Conservation (phyloP, 2,888 invertebrate species). For the Mesoligia furuncula region DNA sequence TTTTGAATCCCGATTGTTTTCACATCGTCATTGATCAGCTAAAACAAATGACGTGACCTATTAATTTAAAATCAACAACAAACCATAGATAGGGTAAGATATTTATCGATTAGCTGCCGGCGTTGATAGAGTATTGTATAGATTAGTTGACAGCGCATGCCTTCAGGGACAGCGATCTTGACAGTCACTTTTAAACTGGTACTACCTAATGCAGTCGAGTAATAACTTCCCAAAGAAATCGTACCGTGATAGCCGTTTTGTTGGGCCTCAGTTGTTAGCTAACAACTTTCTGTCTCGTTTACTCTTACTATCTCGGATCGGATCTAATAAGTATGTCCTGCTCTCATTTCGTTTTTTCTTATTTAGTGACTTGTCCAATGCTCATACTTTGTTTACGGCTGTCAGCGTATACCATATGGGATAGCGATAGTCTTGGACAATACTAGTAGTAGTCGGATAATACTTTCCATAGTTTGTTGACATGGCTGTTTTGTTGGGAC, state of each 20-base stretch:
- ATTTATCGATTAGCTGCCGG: constrained; percentile 1
- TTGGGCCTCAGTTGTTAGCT: neutral
- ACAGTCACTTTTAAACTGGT: neutral
- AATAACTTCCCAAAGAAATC: neutral
- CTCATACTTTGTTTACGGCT: neutral
- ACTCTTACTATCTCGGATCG: too few relatives aligned
- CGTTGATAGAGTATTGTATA: neutral
- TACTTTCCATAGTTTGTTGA: neutral
- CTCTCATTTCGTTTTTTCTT: neutral
- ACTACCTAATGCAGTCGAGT: neutral
- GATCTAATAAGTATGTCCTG: neutral
- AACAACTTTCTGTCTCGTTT: neutral
- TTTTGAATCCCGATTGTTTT: constrained; percentile 84
- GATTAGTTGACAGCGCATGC: neutral
- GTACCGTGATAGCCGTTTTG: neutral
- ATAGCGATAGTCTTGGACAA: neutral
- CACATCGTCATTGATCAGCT: constrained; percentile 77
- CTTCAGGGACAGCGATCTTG: neutral
- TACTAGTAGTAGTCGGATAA: neutral
- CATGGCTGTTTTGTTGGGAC: neutral
- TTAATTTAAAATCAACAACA: constrained; percentile 62
- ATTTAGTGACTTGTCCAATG: neutral
- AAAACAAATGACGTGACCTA: constrained; percentile 78
- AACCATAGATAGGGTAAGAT: neutral
- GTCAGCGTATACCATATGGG: neutral